Conservation (phyloP, 2,888 invertebrate species). For the Leucophora obtusa region DNA sequence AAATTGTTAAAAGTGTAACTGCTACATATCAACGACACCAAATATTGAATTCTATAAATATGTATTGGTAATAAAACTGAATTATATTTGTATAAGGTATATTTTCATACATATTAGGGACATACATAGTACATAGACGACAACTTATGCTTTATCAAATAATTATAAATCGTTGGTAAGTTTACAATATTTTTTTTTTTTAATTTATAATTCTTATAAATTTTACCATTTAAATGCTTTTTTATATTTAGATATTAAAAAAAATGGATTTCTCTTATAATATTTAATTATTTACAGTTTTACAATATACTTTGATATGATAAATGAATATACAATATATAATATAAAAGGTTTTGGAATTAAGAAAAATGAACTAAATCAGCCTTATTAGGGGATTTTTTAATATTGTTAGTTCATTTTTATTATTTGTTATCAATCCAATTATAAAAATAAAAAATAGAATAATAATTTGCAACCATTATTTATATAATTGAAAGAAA, state of each 20-base stretch:
- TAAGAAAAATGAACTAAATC: constrained; percentile 52
- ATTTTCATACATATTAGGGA: background rate
- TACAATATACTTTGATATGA: constrained; percentile 52
- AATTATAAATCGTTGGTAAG: constrained; percentile 54
- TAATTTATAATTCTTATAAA: constrained; percentile 19
- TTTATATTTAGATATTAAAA: constrained; percentile 4
- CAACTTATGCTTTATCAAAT: constrained; percentile 22
- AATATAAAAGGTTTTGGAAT: constrained; percentile 15
- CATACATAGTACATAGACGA: constrained; percentile 1
- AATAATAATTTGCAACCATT: background rate
- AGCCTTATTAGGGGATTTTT: constrained; percentile 48
- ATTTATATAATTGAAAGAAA: background rate
- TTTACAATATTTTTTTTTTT: constrained; percentile 33
- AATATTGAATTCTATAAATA: constrained; percentile 19
- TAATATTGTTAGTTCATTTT: constrained; percentile 31
- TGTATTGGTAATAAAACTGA: too few species aligned
- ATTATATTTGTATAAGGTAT: background rate
- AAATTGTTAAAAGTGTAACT: constrained; percentile 13
- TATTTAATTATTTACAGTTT: constrained; percentile 10
- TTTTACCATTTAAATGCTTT: constrained; percentile 5
- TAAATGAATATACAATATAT: constrained; percentile 43
- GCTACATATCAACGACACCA: constrained; percentile 49
- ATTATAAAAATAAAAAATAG: background rate
- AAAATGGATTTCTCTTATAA: background rate
- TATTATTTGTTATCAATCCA: constrained; percentile 7